Evolutionary conservation across 2,888 invertebrate genomes (phyloP), one percentile per base, ranked within the genome.

Genomic region (Philaethria dido): DNA sequence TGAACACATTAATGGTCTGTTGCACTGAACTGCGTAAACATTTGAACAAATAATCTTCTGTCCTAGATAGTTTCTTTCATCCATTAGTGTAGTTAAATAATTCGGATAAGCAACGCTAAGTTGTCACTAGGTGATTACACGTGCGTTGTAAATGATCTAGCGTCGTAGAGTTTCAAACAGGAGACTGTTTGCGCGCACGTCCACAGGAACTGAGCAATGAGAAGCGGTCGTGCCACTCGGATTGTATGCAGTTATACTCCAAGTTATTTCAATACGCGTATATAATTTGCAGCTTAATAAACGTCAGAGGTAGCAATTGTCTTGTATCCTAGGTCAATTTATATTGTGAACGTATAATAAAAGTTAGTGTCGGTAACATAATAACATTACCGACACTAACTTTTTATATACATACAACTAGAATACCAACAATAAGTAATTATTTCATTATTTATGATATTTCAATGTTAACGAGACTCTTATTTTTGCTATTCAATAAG

Each of bases 201-300:
- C 77, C 80, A 78, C 82, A 81, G 75, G 80, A 75, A 87, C 89
- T 87, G 86, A 86, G 81, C 80, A 79, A 79, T 78, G 77, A 74
- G 77, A 64, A 69, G 62, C 65, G 72, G 55, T 55, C 61, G 47
- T 36, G 44, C 61, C 29, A 66, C 47, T 54, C 59, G 62, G 66
- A 64, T 18, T 75, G 80, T 78, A 78, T 77, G 78, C 81, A 83
- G 81, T 80, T 85, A 83, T 84, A 84, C 78, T 86, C 78, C 78
- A 83, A 81, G 89, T 88, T 90, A 90, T 91, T 91, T 91, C 86
- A 88, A 89, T 89, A 82, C 88, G 84, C 79, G 82, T 77, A 82
- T 80, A 76, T 86, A 89, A 90, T 90, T 88, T 78, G 87, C 88
- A 83, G 87, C 81, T 87, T 82, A 77, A 82, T 86, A 80, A 81